Percentiles rank a stretch among this genome's conserved stretches.
These are phyloP conservation scores for Toxonevra muliebris DNA, from an alignment of 2,888 invertebrate genomes.

Conservation along the genomic window DNA sequence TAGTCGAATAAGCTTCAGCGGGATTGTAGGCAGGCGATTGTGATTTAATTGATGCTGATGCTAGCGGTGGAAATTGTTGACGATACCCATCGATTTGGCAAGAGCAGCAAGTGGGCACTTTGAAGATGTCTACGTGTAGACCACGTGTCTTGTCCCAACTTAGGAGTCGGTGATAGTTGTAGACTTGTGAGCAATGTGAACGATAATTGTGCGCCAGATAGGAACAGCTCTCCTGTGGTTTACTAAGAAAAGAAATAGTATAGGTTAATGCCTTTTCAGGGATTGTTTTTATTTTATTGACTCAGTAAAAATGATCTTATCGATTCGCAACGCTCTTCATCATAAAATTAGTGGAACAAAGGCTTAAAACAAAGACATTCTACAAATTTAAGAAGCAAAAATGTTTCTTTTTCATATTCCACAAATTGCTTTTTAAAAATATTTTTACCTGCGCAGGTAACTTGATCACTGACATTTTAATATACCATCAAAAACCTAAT, in stretches of 20 bases:
- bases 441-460: no score
- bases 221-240: constrained; percentile 78
- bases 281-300: no score
- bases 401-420: no score
- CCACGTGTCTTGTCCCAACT: constrained; percentile 85
- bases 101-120: constrained; percentile 84
- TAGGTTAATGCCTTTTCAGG: no score
- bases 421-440: no score
- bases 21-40: constrained; percentile 28
- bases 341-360: no score
- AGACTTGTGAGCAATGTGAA: constrained; percentile 83
- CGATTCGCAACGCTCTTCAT: no score
- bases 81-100: constrained; percentile 83
- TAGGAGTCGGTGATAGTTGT: constrained; percentile 81
- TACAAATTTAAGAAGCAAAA: no score
- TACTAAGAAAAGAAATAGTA: constrained; percentile 65
- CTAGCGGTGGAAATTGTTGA: constrained; percentile 66
- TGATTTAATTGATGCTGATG: constrained; percentile 16
- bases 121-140: constrained; percentile 85
- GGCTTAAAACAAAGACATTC: no score
- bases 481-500: no score
- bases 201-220: constrained; percentile 82
- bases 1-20: constrained; percentile 48
- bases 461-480: no score
- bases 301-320: no score